Percentiles rank a stretch among this genome's conserved stretches.
Conservation (phyloP, 1,140 invertebrate genomes). For the Drosophila bocki region DNA sequence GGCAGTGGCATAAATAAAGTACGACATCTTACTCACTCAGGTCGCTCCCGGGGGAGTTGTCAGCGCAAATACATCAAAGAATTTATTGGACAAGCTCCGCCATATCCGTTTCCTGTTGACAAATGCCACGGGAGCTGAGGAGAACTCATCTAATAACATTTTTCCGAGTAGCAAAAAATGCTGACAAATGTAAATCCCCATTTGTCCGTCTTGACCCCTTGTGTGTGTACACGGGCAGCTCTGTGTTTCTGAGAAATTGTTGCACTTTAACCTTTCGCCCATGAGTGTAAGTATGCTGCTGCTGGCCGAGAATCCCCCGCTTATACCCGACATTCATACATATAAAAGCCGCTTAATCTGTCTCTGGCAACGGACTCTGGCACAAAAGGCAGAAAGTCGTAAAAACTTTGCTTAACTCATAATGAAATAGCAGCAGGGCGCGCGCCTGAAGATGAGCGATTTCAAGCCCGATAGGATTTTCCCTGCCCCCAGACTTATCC, state of each 20-base stretch:
- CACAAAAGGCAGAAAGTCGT: constrained; percentile 20
- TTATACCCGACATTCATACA: not conserved
- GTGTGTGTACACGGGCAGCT: constrained; percentile 6
- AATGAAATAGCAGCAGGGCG: constrained; percentile 48
- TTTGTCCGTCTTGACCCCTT: constrained; percentile 23
- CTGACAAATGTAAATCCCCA: constrained; percentile 50
- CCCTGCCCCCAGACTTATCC: not conserved
- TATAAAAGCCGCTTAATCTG: constrained; percentile 36
- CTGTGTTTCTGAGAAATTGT: constrained; percentile 18
- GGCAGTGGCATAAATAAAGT: constrained; percentile 34
- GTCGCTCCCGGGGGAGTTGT: constrained; percentile 35
- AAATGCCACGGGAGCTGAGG: constrained; percentile 31
- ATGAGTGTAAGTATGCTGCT: constrained; percentile 20
- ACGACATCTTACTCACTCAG: constrained; percentile 15
- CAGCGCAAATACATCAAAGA: constrained; percentile 54
- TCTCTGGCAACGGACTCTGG: constrained; percentile 18
- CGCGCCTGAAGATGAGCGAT: constrained; percentile 39
- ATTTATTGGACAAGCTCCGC: constrained; percentile 54
- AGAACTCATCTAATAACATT: constrained; percentile 40
- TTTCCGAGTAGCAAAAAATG: constrained; percentile 19
- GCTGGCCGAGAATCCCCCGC: constrained; percentile 1
- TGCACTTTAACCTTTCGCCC: constrained; percentile 46
- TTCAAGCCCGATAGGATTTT: constrained; percentile 33
- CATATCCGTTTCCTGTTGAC: constrained; percentile 52
- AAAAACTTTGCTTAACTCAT: constrained; percentile 45